phyloP scores from a whole-genome alignment of 2,113 vertebrate genomes.

The Oreotrochilus melanogaster region DNA sequence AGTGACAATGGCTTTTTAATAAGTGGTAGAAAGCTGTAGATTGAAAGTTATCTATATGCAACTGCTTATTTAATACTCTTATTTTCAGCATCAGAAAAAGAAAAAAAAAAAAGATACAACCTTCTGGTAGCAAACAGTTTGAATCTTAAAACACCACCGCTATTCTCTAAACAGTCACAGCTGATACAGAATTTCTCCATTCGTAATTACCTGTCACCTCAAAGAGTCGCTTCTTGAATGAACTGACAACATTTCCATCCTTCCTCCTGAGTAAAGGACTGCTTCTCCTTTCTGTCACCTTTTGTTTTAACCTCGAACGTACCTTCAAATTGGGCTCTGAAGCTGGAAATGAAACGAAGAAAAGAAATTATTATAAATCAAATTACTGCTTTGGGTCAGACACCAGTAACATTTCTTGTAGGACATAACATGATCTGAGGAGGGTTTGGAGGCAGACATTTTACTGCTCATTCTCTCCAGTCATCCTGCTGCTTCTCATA shows the following conservation, averaged over 20 bases:
- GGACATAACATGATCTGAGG: neutral
- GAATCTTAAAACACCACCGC: neutral
- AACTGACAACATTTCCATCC: conserved; percentile 90
- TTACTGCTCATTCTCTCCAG: neutral
- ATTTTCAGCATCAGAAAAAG: neutral
- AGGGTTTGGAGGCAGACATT: neutral
- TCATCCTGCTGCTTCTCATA: neutral
- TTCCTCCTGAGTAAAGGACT: conserved; percentile 95
- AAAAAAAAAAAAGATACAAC: neutral
- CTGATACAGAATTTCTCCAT: neutral
- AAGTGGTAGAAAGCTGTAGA: neutral
- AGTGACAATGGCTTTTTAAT: neutral
- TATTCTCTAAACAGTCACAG: neutral
- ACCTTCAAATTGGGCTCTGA: conserved; percentile 99
- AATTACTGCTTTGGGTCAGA: neutral
- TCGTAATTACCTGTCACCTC: conserved; percentile 92
- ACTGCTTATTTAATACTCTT: neutral
- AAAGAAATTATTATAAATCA: neutral
- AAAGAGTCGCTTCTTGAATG: conserved; percentile 95
- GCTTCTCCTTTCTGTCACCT: conserved; percentile 97
- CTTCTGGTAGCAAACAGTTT: neutral
- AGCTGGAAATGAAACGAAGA: conserved; percentile 81
- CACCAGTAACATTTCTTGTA: neutral
- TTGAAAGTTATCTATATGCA: neutral
- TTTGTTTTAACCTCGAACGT: conserved; percentile 98